Base-by-base conservation (phyloP, 2,113 vertebrate genomes). In the Siphamia tubifer region DNA sequence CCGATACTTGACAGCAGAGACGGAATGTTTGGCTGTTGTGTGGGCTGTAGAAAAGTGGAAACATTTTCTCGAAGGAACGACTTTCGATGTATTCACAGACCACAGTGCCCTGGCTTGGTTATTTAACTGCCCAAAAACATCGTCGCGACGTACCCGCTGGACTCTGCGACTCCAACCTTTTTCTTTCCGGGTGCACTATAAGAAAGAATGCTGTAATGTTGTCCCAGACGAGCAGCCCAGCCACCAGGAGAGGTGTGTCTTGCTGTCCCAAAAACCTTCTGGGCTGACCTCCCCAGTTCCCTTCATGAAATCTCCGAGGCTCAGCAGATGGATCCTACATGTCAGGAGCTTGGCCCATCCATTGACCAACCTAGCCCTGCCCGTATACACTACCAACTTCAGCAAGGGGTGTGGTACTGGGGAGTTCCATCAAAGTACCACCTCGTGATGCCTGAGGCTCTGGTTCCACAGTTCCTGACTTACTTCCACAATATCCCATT, bases 401-500 rank as follows among this genome's bases (percentile, higher is more conserved):
- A 42, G 15, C 17, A 35, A 13, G 36, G 36, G 13, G 36, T 39
- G 36, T 5, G 36, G 36, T 39, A 39, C 15, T 6, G 36, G 15
- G 30, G 23, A 2, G 8, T 10, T 2, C 53, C 15, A 10, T 39
- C 34, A 3, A 56, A 16, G 9, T 9, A 48, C 11, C 7, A 12
- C 5, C 49, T 65, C 1, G 24, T 7, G 4, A 64, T 70, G 8
- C 65, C 63, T 21, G 71, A 80, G 23, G 16, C 39, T 2, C 8
- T 81, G 3, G 48, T 67, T 1, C 39, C 39, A 7, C 15, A 8
- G 1, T 77, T 77, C 23, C 35, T 77, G 4, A 6, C 20, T 2
- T 71, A 77, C 23, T 65, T 60, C 25, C 60, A 77, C 32, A 23
- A 71, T 2, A 57, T 23, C 11, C 44, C 67, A 0, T 25, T 77